These are phyloP conservation scores for Dryococelus australis DNA, from an alignment of 2,888 invertebrate species.

Conservation along the genomic window DNA sequence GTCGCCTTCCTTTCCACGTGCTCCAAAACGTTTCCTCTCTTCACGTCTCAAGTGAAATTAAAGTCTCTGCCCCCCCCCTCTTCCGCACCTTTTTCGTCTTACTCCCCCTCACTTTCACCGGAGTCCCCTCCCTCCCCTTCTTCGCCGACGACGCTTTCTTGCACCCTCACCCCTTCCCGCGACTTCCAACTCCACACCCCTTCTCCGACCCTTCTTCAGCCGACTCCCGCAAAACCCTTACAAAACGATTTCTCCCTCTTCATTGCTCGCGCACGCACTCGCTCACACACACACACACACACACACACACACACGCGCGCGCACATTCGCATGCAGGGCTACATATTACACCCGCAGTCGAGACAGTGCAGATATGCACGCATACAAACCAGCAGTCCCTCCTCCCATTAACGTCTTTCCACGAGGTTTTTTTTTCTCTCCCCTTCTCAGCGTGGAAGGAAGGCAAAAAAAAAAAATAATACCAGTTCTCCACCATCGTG, in stretches of 20 bases:
- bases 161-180: background rate
- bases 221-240: slow-evolving; percentile 45
- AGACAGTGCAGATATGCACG: slow-evolving; percentile 11
- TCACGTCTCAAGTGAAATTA: slow-evolving; percentile 53
- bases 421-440: background rate
- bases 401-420: background rate
- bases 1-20: slow-evolving; percentile 27
- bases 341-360: slow-evolving; percentile 4
- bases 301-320: slow-evolving; percentile 37
- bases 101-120: background rate
- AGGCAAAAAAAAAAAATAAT: background rate
- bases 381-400: background rate
- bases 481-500: background rate
- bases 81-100: background rate
- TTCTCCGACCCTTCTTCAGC: slow-evolving; percentile 12
- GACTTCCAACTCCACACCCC: background rate
- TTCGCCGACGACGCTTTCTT: background rate
- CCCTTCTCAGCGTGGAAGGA: background rate
- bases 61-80: slow-evolving; percentile 48
- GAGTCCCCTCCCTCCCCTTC: background rate
- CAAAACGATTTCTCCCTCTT: slow-evolving; percentile 49
- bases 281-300: slow-evolving; percentile 36
- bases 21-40: slow-evolving; percentile 33
- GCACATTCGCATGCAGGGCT: slow-evolving; percentile 28
- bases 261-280: slow-evolving; percentile 41